phyloP scores from a whole-genome alignment of 2,113 vertebrate genomes.

The Pachyramphus minor region DNA sequence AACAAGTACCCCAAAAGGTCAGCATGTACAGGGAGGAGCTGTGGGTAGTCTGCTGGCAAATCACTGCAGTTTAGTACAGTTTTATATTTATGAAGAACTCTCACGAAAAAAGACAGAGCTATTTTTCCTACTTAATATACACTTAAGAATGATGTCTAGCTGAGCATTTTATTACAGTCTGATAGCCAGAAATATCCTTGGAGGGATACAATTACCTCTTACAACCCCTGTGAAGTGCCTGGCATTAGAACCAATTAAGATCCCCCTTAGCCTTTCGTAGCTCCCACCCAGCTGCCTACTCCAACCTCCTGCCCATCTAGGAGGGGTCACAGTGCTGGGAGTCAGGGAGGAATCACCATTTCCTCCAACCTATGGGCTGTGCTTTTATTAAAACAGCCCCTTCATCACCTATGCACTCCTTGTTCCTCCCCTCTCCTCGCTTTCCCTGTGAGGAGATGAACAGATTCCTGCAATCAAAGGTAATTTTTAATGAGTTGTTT shows the following conservation, averaged over 20 bases:
- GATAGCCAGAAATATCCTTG: neutral
- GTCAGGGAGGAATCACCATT: neutral
- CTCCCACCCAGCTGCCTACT: neutral
- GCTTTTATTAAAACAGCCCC: neutral
- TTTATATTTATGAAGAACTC: neutral
- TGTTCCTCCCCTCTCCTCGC: neutral
- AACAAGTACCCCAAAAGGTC: neutral
- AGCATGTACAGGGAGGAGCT: neutral
- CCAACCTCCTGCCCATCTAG: neutral
- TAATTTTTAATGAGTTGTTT: neutral
- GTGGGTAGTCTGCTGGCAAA: neutral
- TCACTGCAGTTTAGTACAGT: neutral
- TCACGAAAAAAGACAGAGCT: neutral
- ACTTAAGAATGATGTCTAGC: neutral
- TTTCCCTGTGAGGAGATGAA: neutral
- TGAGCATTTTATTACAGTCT: neutral
- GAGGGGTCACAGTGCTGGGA: too few relatives aligned
- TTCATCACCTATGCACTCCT: neutral
- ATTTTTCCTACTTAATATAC: neutral
- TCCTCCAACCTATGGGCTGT: neutral
- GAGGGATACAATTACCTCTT: neutral
- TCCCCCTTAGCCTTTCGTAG: accelerated
- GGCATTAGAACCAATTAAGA: neutral
- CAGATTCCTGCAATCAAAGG: neutral
- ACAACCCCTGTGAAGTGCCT: neutral